Percentiles rank a stretch among this genome's conserved stretches.
phyloP scores from a whole-genome alignment of 1,140 invertebrate genomes.

The Drosophila obscura region DNA sequence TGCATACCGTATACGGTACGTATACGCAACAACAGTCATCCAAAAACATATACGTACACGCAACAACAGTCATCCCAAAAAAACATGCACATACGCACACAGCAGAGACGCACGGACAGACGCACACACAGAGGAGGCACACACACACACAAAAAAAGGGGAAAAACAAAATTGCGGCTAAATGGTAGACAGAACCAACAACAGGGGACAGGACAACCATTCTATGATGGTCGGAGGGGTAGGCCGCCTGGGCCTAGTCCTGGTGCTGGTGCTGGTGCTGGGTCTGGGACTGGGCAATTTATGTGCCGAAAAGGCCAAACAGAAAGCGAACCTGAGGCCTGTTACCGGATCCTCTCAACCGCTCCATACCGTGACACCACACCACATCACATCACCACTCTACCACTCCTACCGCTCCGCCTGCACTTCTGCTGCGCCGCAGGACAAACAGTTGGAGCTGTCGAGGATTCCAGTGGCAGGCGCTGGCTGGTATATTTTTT shows the following conservation, averaged over 20 bases:
- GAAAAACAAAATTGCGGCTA: conserved; percentile 67
- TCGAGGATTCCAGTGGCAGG: not conserved
- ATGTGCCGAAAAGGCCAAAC: conserved; percentile 64
- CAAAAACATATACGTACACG: conserved; percentile 17
- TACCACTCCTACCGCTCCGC: too few species aligned
- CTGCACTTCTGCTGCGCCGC: too few species aligned
- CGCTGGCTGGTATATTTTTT: conserved; percentile 51
- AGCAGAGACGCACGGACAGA: not conserved
- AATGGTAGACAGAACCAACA: conserved; percentile 66
- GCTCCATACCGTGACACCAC: too few species aligned
- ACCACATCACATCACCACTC: too few species aligned
- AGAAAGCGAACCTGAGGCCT: conserved; percentile 35
- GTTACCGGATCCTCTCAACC: conserved; percentile 22
- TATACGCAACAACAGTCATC: conserved; percentile 17
- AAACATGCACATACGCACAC: conserved; percentile 7
- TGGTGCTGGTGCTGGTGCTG: not conserved
- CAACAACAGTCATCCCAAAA: conserved; percentile 32
- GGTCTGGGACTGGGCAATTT: conserved; percentile 51
- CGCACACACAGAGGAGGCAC: conserved; percentile 10
- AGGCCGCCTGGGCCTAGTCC: conserved; percentile 1
- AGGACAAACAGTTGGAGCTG: conserved; percentile 4
- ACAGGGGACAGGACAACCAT: conserved; percentile 37
- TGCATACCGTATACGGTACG: conserved; percentile 50
- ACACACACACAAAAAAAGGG: conserved; percentile 17
- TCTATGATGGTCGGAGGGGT: conserved; percentile 14